These are phyloP conservation scores for Pipistrellus nathusii DNA, from an alignment of 2,797 vertebrate genomes.

Conservation along the genomic window DNA sequence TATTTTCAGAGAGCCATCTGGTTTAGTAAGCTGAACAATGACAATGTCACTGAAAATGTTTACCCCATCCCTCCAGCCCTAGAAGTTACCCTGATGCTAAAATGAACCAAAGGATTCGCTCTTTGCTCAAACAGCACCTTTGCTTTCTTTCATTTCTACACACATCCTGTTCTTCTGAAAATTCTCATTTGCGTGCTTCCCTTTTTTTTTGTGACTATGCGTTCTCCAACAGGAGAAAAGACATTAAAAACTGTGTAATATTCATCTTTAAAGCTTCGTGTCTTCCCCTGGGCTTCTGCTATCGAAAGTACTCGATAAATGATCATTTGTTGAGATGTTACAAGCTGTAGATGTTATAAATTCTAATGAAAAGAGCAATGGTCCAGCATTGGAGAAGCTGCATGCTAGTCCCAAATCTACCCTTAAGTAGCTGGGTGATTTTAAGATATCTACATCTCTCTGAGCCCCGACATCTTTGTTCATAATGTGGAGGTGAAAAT, in stretches of 20 bases:
- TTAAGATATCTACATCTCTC: conserved; percentile 17
- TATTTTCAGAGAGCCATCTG: not conserved
- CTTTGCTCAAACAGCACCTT: not conserved
- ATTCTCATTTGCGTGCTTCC: not conserved
- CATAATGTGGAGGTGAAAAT: not conserved
- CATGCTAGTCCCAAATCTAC: not conserved
- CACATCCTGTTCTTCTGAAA: not conserved
- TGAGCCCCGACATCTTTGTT: not conserved
- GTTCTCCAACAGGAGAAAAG: not conserved
- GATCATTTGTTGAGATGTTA: not conserved
- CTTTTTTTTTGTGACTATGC: not conserved
- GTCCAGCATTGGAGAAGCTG: not conserved
- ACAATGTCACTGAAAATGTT: conserved; percentile 28
- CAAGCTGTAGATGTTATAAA: not conserved
- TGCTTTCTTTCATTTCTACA: not conserved
- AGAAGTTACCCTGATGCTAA: not conserved
- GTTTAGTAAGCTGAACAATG: not conserved
- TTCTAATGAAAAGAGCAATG: not conserved
- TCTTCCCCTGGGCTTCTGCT: not conserved
- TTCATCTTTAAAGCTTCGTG: not conserved
- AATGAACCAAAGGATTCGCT: not conserved
- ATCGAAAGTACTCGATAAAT: conserved; percentile 19
- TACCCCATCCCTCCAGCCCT: not conserved
- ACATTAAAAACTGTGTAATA: not conserved
- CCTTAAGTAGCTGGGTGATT: not conserved